These are phyloP conservation scores for Terrapene triunguis DNA, from an alignment of 2,113 vertebrate species.

Conservation along the genomic window DNA sequence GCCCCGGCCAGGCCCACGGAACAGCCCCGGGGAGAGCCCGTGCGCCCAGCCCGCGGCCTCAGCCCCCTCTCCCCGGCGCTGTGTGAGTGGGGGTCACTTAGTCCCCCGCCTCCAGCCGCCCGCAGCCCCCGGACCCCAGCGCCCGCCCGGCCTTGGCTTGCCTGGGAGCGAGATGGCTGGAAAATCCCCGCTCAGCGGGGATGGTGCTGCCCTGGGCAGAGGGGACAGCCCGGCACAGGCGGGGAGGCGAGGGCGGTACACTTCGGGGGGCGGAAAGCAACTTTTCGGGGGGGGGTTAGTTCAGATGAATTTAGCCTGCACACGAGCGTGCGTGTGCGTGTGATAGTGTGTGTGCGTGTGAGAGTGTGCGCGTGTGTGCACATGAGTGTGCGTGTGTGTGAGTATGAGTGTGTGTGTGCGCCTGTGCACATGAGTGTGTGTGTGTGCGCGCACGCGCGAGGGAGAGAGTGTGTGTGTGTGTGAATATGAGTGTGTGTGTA, in stretches of 20 bases:
- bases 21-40: rapidly evolving
- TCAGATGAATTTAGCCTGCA: neutral
- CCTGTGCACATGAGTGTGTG: too few relatives aligned
- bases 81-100: too few relatives aligned
- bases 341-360: neutral
- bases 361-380: too few relatives aligned
- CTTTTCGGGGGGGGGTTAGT: too few relatives aligned
- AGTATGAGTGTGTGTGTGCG: rapidly evolving
- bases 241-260: rapidly evolving
- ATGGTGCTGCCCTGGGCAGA: neutral
- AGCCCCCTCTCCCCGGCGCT: neutral
- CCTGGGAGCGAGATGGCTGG: neutral
- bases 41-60: neutral
- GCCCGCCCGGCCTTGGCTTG: neutral
- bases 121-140: neutral
- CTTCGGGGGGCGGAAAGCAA: neutral
- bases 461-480: too few relatives aligned
- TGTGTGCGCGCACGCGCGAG: too few relatives aligned
- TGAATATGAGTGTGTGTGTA: too few relatives aligned
- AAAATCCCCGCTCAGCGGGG: neutral
- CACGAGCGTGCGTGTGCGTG: neutral
- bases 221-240: neutral
- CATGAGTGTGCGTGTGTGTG: rapidly evolving
- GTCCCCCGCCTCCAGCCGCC: too few relatives aligned
- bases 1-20: rapidly evolving